Evolutionary conservation across 2,113 vertebrate genomes (phyloP).

Genomic region (Carassius auratus): DNA sequence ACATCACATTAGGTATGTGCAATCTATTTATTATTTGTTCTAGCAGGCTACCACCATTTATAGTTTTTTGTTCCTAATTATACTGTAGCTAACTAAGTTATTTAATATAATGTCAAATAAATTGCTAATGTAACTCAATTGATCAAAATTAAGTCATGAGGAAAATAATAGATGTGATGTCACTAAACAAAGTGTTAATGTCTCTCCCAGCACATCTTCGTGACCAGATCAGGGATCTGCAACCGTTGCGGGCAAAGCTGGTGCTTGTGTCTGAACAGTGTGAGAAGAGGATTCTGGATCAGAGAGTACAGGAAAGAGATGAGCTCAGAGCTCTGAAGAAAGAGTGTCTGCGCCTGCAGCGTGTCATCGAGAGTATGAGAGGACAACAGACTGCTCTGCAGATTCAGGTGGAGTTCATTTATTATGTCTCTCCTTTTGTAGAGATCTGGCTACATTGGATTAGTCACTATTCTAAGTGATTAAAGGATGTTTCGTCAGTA

Average conservation of each 20-base stretch:
- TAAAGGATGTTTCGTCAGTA: background rate
- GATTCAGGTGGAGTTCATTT: constrained; percentile 70
- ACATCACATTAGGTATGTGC: constrained; percentile 81
- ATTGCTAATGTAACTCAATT: background rate
- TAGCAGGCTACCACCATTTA: too few relatives aligned
- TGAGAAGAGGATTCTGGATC: constrained; percentile 73
- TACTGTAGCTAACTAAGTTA: too few relatives aligned
- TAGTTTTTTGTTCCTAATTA: background rate
- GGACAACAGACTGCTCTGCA: constrained; percentile 74
- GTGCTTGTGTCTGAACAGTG: constrained; percentile 75
- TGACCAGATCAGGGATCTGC: constrained; percentile 75
- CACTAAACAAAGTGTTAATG: background rate
- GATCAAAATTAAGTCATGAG: background rate
- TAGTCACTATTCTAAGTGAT: too few relatives aligned
- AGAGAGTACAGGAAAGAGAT: constrained; percentile 73
- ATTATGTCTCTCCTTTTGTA: background rate
- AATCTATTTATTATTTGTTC: background rate
- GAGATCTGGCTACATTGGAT: too few relatives aligned
- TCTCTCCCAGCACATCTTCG: constrained; percentile 70
- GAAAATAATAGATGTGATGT: background rate
- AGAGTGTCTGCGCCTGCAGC: constrained; percentile 76
- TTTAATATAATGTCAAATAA: background rate
- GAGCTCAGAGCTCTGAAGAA: constrained; percentile 77
- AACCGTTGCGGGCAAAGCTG: constrained; percentile 75
- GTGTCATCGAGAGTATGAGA: constrained; percentile 72